A percentile compares a stretch with the other conserved stretches of the same genome.
Evolutionary conservation across 2,797 vertebrate species (phyloP).

Genomic region (Gephyroberyx darwinii): DNA sequence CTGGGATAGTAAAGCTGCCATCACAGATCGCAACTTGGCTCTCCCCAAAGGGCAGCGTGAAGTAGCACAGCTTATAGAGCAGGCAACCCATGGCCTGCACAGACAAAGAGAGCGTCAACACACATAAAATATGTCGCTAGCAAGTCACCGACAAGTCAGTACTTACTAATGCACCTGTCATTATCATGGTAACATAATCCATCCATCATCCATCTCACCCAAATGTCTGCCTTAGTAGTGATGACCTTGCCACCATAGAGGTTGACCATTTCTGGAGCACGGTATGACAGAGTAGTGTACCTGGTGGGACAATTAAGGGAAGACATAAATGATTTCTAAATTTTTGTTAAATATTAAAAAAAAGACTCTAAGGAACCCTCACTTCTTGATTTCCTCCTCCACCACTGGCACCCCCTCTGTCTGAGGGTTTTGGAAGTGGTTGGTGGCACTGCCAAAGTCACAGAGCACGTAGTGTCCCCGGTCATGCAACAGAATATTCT

Average conservation of each 20-base stretch:
- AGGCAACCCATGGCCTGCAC: conserved; percentile 95
- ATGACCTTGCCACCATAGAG: conserved; percentile 94
- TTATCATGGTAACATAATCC: not conserved
- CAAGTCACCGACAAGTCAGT: not conserved
- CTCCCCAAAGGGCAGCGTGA: conserved; percentile 97
- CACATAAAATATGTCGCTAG: not conserved
- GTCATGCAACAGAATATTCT: conserved; percentile 98
- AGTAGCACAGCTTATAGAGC: conserved; percentile 97
- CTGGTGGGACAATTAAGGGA: conserved; percentile 73
- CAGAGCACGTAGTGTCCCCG: conserved; percentile 97
- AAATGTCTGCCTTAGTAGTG: conserved; percentile 96
- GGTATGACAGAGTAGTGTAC: conserved; percentile 97
- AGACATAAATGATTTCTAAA: conserved; percentile 28
- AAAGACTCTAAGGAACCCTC: conserved; percentile 50
- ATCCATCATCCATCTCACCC: conserved; percentile 87
- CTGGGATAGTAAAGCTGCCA: conserved; percentile 97
- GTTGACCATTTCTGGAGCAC: conserved; percentile 99
- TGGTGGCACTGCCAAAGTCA: conserved; percentile 98
- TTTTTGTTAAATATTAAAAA: not conserved
- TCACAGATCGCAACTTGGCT: conserved; percentile 99
- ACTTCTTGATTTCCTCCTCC: conserved; percentile 99
- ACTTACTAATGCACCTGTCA: not conserved
- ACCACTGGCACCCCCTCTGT: conserved; percentile 90
- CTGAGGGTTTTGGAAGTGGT: conserved; percentile 94
- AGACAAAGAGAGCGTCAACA: conserved; percentile 34